phyloP scores from a whole-genome alignment of 2,113 vertebrate species.

The Lipophrys pholis region DNA sequence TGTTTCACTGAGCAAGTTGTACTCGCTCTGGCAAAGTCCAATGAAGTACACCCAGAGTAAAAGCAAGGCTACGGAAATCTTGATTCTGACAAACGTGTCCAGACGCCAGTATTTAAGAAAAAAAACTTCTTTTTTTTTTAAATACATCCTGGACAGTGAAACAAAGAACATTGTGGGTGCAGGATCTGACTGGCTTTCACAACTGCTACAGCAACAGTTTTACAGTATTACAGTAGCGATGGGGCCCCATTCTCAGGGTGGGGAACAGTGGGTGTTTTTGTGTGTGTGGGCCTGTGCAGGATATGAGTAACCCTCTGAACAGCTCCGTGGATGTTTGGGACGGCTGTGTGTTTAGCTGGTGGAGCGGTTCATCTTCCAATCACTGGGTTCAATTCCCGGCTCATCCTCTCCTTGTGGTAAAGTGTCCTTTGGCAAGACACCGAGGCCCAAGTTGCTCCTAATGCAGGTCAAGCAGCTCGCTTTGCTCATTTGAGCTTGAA shows the following conservation, averaged over 20 bases:
- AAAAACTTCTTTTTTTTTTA: conserved; percentile 37
- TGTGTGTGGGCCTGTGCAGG: conserved; percentile 63
- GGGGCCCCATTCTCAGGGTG: conserved; percentile 39
- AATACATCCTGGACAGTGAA: conserved; percentile 44
- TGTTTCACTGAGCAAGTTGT: conserved; percentile 41
- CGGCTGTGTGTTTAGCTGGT: too few relatives aligned
- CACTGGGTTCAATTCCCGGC: too few relatives aligned
- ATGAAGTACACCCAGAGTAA: conserved; percentile 33
- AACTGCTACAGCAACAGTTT: conserved; percentile 54
- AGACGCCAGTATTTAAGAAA: background rate
- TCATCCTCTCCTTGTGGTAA: too few relatives aligned
- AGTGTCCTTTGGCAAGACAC: too few relatives aligned
- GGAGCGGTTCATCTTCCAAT: too few relatives aligned
- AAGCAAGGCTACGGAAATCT: conserved; percentile 29
- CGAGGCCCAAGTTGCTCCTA: too few relatives aligned
- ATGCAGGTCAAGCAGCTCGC: too few relatives aligned
- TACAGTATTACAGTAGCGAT: conserved; percentile 49
- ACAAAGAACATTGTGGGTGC: conserved; percentile 71
- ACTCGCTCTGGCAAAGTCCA: conserved; percentile 37
- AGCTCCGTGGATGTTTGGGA: conserved; percentile 76
- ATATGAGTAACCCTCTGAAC: conserved; percentile 78
- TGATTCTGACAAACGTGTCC: conserved; percentile 42
- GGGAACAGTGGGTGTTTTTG: conserved; percentile 29
- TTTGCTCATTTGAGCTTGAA: conserved; percentile 2
- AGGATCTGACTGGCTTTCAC: conserved; percentile 48